Evolutionary conservation across 1,140 invertebrate species (phyloP).

Genomic region (Zaprionus nigranus): DNA sequence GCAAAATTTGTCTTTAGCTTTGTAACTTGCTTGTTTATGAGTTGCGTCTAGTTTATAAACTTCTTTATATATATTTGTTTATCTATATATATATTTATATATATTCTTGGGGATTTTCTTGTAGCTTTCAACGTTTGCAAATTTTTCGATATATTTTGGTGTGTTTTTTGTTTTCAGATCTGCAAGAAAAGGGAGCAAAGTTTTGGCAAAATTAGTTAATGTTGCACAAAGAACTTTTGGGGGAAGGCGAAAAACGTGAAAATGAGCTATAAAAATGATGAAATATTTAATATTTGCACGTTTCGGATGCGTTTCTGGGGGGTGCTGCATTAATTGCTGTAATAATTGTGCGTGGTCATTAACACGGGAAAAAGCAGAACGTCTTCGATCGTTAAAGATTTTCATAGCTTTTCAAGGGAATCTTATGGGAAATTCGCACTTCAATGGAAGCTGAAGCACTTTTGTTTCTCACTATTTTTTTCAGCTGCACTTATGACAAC

Average conservation of each 20-base stretch:
- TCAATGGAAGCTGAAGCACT: slow-evolving; percentile 13
- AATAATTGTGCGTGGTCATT: background rate
- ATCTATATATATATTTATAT: slow-evolving; percentile 20
- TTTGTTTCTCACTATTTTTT: slow-evolving; percentile 6
- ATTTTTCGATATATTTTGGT: background rate
- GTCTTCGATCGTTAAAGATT: slow-evolving; percentile 2
- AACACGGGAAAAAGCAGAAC: background rate
- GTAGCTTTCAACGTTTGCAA: slow-evolving; percentile 49
- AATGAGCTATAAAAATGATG: background rate
- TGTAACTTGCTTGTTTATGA: slow-evolving; percentile 30
- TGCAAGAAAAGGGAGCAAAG: slow-evolving; percentile 32
- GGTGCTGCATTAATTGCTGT: too few species aligned
- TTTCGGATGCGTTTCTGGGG: background rate
- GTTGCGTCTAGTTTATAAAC: slow-evolving; percentile 37
- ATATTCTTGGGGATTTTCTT: slow-evolving; percentile 32
- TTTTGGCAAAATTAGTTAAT: slow-evolving; percentile 2
- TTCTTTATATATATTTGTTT: slow-evolving; percentile 9
- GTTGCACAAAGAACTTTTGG: background rate
- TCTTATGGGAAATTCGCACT: background rate
- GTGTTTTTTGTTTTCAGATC: slow-evolving; percentile 30
- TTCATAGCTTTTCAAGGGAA: background rate
- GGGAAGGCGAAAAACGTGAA: too few species aligned
- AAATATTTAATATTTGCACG: background rate
- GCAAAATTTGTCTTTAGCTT: slow-evolving; percentile 55
- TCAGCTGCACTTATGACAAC: slow-evolving; percentile 30